These are phyloP conservation scores for Eunapius fragilis DNA, from an alignment of 37 sponge, comb jelly and placozoan genomes.

Conservation along the genomic window DNA sequence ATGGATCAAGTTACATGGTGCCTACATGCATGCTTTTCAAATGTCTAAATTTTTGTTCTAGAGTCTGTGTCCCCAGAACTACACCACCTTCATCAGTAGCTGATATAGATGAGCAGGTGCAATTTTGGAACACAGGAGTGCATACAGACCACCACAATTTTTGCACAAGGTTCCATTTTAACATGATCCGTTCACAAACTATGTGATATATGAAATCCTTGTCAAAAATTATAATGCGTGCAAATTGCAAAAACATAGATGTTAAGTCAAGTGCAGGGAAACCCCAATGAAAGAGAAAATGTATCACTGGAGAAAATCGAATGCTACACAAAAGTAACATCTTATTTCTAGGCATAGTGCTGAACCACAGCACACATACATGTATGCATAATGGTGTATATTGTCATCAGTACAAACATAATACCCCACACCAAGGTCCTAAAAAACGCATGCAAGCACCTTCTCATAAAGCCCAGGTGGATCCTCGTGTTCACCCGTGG, in stretches of 20 bases:
- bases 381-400: too few species aligned
- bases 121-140: too few species aligned
- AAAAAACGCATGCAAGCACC: slow-evolving; percentile 16
- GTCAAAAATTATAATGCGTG: not conserved
- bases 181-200: not conserved
- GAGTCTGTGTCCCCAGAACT: not conserved
- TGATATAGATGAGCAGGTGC: too few species aligned
- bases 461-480: slow-evolving; percentile 95
- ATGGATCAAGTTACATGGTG: not conserved
- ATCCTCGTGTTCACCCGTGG: slow-evolving; percentile 76
- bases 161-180: not conserved
- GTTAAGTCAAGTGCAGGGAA: not conserved
- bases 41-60: not conserved
- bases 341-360: too few species aligned
- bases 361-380: not conserved
- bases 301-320: too few species aligned
- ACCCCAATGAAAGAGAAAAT: not conserved
- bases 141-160: not conserved
- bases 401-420: too few species aligned
- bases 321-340: too few species aligned
- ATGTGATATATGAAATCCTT: not conserved
- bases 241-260: not conserved
- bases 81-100: not conserved
- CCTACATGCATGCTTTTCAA: not conserved
- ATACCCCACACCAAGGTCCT: too few species aligned